Base-by-base conservation (phyloP, 1,140 invertebrate species). In the Holcopasites calliopsidis region DNA sequence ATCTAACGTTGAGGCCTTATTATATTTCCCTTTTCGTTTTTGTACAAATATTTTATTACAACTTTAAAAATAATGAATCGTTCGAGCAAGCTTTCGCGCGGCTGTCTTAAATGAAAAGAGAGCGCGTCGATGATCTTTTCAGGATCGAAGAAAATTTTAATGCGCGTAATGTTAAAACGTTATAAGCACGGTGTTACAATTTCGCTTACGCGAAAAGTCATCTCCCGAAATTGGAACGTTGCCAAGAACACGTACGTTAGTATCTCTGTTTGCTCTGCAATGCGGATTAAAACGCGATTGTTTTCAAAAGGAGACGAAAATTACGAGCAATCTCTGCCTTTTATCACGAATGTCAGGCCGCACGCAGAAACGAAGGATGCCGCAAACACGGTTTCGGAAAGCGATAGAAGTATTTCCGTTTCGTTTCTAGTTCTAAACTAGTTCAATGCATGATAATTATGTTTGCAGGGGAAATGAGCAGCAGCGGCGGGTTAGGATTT, bases 391-490 rank as follows among this genome's bases (percentile, higher is more conserved):
- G 16, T 3, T n/a, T 10, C 3, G 5, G 10, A n/a, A 47, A n/a
- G n/a, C n/a, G n/a, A n/a, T n/a, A n/a, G n/a, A n/a, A n/a, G n/a
- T n/a, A n/a, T n/a, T n/a, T n/a, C n/a, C n/a, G n/a, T n/a, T n/a
- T n/a, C n/a, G n/a, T n/a, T n/a, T n/a, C n/a, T n/a, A n/a, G n/a
- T n/a, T n/a, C n/a, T n/a, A n/a, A n/a, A 16, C n/a, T n/a, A n/a
- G 18, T 44, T 6, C 18, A 10, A 44, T n/a, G 6, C 16, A n/a
- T n/a, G 44, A 47, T 47, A 62, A 18, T 35, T 38, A 3, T 33
- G 28, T 40, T 85, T 55, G 11, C 16, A 85, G 84, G 72, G 38
- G 84, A 83, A 28, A 87, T 85, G 84, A 85, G 83, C 44, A 86
- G 58, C 69, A 83, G 80, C 71, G 78, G 81, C 3, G 86, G 82